phyloP scores from a whole-genome alignment of 2,888 invertebrate species.

The Venusia cambrica region DNA sequence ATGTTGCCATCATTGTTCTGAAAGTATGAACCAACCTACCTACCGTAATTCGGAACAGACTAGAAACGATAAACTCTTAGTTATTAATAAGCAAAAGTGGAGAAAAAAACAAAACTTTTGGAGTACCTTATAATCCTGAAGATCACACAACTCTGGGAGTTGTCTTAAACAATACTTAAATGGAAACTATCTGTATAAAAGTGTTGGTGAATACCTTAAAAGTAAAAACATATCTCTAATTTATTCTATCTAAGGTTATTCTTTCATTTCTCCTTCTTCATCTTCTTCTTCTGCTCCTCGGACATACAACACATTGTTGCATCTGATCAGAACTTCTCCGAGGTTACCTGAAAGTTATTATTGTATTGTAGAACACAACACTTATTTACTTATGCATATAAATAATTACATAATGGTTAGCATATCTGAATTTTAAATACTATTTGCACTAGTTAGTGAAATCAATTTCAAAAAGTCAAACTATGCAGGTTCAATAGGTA shows the following conservation, averaged over 20 bases:
- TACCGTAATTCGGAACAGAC: no score
- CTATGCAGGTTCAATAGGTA: no score
- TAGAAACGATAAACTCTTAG: not conserved
- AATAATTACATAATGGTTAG: no score
- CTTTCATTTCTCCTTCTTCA: slow-evolving; percentile 97
- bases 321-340: slow-evolving; percentile 97
- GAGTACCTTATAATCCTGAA: slow-evolving; percentile 17
- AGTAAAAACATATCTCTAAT: slow-evolving; percentile 3
- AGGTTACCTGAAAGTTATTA: slow-evolving; percentile 89
- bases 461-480: no score
- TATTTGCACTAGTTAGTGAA: no score
- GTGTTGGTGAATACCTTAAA: slow-evolving; percentile 1
- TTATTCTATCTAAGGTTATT: slow-evolving; percentile 66
- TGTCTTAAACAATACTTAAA: slow-evolving; percentile 12
- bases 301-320: slow-evolving; percentile 98
- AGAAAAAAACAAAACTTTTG: slow-evolving; percentile 5
- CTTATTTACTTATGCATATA: no score
- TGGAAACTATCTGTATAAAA: slow-evolving; percentile 6
- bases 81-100: not conserved
- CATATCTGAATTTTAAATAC: no score
- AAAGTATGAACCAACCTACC: no score
- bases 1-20: no score
- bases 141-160: slow-evolving; percentile 15
- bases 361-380: no score
- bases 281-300: slow-evolving; percentile 97